Evolutionary conservation across 2,888 invertebrate genomes (phyloP), one percentile per base, ranked within the genome.

Genomic region (Oxycera nigricornis): DNA sequence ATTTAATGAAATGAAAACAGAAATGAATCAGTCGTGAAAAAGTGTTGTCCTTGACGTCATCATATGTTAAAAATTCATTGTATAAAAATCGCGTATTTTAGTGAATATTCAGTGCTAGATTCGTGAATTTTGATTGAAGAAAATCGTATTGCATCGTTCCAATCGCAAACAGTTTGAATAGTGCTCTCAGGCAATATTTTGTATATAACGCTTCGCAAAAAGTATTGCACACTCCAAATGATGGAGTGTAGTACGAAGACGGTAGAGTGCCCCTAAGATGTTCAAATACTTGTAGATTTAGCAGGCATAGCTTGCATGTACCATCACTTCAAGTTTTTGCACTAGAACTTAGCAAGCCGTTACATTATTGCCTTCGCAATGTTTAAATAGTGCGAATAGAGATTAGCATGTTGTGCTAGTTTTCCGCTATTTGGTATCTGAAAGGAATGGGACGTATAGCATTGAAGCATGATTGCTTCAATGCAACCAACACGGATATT

Each of bases 191-290:
- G n/a, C n/a, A n/a, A n/a, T n/a, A n/a, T n/a, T n/a, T n/a, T n/a
- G n/a, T n/a, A n/a, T n/a, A n/a, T 46, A 46, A 46, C 46, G 17
- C 74, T 76, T 76, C 50, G 72, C 24, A 50, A 55, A 55, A 55
- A 55, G 24, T 20, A 55, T 55, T 55, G 20, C 24, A 55, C 52
- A 55, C 52, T 24, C 24, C 7, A 55, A 55, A 24, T 24, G 52
- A 55, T 55, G 52, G 24, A 55, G 24, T 55, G 24, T 3, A 55
- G 17, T 55, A 24, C 24, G 24, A 24, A 55, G 52, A 46, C 46
- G 46, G 46, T 46, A 46, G 11, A 46, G 46, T 46, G 46, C 46
- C 14, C 17, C 22, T 55, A 55, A 24, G 9, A 55, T 55, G 24
- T 9, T 55, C 20, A 55, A 55, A 55, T 20, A 55, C n/a, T n/a